phyloP scores from a whole-genome alignment of 2,113 vertebrate genomes.

The Stegastes partitus region DNA sequence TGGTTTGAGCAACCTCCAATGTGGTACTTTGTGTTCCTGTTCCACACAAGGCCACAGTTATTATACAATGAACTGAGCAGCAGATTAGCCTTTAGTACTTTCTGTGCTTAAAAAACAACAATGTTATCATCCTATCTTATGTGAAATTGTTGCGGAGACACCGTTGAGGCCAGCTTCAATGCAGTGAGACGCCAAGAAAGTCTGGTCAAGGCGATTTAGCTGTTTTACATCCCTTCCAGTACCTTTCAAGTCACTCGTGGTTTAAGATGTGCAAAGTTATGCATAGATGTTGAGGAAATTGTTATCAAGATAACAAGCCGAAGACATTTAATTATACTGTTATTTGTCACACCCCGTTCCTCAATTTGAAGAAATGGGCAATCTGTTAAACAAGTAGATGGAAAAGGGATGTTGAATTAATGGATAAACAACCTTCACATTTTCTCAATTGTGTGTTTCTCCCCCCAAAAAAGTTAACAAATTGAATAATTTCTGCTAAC shows the following conservation, averaged over 20 bases:
- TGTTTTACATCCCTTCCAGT: neutral
- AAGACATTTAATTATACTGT: conserved; percentile 27
- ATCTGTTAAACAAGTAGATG: conserved; percentile 21
- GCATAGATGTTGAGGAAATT: conserved; percentile 1
- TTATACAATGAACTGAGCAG: too few species aligned
- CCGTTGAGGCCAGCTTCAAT: neutral
- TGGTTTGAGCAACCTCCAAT: neutral
- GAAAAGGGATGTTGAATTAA: conserved; percentile 10
- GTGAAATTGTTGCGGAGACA: neutral
- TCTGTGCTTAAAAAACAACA: neutral
- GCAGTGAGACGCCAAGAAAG: neutral
- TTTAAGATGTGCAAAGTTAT: conserved; percentile 5
- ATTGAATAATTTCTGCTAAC: conserved; percentile 58
- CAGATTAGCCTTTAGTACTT: conserved; percentile 7
- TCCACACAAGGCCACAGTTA: too few species aligned
- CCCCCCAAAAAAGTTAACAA: conserved; percentile 37
- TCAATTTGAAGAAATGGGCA: conserved; percentile 21
- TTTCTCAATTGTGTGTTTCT: conserved; percentile 26
- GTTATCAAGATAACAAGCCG: conserved; percentile 15
- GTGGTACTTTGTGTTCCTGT: too few species aligned
- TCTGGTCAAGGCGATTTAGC: neutral
- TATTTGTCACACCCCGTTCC: conserved; percentile 4
- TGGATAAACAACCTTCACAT: conserved; percentile 20
- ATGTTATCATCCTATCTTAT: neutral
- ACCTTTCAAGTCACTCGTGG: neutral